These are phyloP conservation scores for Blastomussa wellsi DNA, from an alignment of 92 coral and sea anemone species.

Conservation along the genomic window DNA sequence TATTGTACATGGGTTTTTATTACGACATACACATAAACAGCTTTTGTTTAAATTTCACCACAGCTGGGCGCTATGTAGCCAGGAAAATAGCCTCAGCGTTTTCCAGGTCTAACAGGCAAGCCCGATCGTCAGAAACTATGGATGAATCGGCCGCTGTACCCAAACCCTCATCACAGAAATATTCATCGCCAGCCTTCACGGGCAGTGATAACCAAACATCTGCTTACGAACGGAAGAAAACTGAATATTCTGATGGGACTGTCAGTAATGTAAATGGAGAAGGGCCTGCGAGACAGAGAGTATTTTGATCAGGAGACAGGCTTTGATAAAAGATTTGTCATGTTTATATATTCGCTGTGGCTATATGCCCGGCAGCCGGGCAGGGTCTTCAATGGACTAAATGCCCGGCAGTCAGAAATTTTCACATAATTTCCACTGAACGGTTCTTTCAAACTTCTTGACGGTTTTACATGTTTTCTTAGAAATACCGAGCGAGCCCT, in stretches of 20 bases:
- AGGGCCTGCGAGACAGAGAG: background rate
- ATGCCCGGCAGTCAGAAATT: too few relatives aligned
- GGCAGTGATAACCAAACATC: background rate
- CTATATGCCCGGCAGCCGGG: background rate
- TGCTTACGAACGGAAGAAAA: constrained; percentile 1
- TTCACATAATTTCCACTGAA: too few relatives aligned
- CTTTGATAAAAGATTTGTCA: background rate
- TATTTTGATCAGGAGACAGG: background rate
- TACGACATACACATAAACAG: too few relatives aligned
- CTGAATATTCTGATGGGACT: background rate
- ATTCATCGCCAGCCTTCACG: background rate
- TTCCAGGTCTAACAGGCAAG: constrained; percentile 27
- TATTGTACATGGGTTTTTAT: too few relatives aligned
- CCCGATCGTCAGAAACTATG: constrained; percentile 5
- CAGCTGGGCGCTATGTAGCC: constrained; percentile 76
- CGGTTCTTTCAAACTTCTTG: too few relatives aligned
- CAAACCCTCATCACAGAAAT: background rate
- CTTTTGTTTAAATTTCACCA: background rate
- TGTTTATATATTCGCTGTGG: background rate
- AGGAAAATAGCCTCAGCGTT: constrained; percentile 64
- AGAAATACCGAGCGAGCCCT: too few relatives aligned
- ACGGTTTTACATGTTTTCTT: too few relatives aligned
- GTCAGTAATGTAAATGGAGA: constrained; percentile 18
- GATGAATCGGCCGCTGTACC: background rate
- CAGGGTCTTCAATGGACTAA: too few relatives aligned